phyloP scores from a whole-genome alignment of 2,113 vertebrate species.

The Fregetta grallaria region DNA sequence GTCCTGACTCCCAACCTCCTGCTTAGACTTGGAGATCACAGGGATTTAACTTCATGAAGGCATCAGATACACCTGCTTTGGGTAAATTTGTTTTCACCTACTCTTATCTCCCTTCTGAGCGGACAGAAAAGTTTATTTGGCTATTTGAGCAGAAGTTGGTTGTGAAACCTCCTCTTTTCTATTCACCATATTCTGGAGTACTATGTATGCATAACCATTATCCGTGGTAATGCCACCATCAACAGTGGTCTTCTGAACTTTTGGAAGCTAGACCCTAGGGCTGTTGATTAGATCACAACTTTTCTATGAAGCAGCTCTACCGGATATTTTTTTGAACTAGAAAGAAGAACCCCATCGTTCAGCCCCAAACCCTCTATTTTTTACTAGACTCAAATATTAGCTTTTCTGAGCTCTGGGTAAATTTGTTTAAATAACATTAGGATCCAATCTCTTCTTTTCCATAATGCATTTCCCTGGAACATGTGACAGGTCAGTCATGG shows the following conservation, averaged over 20 bases:
- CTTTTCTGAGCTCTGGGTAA: neutral
- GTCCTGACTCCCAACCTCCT: neutral
- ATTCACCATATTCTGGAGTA: neutral
- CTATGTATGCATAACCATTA: neutral
- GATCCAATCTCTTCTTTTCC: neutral
- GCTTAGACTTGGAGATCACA: neutral
- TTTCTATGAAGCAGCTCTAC: neutral
- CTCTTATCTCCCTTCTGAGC: neutral
- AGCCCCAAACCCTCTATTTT: neutral
- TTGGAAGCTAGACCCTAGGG: neutral
- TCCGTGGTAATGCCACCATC: neutral
- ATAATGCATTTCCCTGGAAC: neutral
- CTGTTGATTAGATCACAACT: neutral
- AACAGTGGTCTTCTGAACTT: neutral
- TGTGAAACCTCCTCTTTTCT: neutral
- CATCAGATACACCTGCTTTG: neutral
- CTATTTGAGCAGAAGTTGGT: neutral
- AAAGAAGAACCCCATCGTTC: fast-evolving
- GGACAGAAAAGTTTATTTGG: neutral
- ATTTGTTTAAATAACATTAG: neutral
- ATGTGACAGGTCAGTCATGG: neutral
- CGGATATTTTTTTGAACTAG: neutral
- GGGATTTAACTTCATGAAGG: neutral
- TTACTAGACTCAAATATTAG: neutral
- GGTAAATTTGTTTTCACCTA: neutral